Conservation (phyloP, 2,797 vertebrate genomes). For the Microcaecilia unicolor region DNA sequence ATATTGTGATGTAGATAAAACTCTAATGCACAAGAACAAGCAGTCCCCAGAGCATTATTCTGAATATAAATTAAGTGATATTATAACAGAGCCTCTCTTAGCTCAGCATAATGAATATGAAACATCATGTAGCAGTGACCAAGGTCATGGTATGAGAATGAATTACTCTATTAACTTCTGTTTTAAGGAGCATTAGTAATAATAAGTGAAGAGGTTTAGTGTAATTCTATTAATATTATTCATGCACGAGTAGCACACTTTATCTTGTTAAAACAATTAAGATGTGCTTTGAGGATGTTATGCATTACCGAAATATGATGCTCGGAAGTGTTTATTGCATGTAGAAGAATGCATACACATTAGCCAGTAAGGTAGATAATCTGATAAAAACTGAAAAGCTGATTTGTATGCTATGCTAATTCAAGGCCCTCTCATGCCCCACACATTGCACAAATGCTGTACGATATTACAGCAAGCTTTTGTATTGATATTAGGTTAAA, state of each 20-base stretch:
- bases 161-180: conserved; percentile 95
- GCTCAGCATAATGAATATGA: conserved; percentile 89
- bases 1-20: conserved; percentile 64
- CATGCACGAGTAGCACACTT: conserved; percentile 65
- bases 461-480: conserved; percentile 68
- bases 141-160: conserved; percentile 84
- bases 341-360: conserved; percentile 43
- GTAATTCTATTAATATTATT: conserved; percentile 71
- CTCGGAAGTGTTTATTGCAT: conserved; percentile 26
- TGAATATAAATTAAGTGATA: conserved; percentile 96
- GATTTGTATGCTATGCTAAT: conserved; percentile 77
- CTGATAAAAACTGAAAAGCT: conserved; percentile 71
- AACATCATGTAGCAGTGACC: conserved; percentile 85
- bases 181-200: conserved; percentile 85
- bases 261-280: conserved; percentile 62
- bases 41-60: conserved; percentile 75
- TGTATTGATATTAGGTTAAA: conserved; percentile 83
- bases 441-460: conserved; percentile 59
- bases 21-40: conserved; percentile 63
- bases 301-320: conserved; percentile 38
- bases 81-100: conserved; percentile 81
- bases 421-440: conserved; percentile 67
- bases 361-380: conserved; percentile 71
- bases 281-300: conserved; percentile 33
- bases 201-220: conserved; percentile 70